Evolutionary conservation across 2,797 vertebrate species (phyloP).

Genomic region (Peromyscus melanophrys): DNA sequence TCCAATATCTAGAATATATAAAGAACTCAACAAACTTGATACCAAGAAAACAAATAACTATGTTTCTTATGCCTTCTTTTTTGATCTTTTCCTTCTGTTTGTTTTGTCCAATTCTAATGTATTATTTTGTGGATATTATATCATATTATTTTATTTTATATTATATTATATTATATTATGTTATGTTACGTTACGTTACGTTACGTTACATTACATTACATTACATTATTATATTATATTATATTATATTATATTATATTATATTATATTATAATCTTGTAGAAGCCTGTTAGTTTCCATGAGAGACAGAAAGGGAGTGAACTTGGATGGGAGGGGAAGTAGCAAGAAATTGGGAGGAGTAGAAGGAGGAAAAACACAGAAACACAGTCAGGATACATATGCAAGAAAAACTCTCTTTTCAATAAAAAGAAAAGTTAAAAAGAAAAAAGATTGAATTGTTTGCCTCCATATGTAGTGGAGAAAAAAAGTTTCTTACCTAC

Average conservation of each 20-base stretch:
- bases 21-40: background rate
- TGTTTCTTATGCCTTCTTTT: background rate
- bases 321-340: too few relatives aligned
- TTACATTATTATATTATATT: too few relatives aligned
- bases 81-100: background rate
- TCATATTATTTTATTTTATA: too few relatives aligned
- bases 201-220: too few relatives aligned
- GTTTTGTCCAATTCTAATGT: background rate
- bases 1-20: background rate
- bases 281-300: background rate
- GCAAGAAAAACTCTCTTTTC: background rate
- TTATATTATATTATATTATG: too few relatives aligned
- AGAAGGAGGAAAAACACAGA: too few relatives aligned
- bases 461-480: background rate
- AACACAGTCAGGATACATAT: background rate
- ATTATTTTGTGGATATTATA: background rate
- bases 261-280: background rate
- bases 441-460: background rate
- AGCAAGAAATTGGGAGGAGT: background rate
- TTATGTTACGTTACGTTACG: too few relatives aligned
- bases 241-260: too few relatives aligned
- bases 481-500: too few relatives aligned
- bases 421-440: background rate
- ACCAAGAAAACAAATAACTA: background rate
- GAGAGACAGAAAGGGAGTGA: background rate